Evolutionary conservation across 2,888 invertebrate genomes (phyloP), one percentile per base, ranked within the genome.

Genomic region (Microplitis manilae): DNA sequence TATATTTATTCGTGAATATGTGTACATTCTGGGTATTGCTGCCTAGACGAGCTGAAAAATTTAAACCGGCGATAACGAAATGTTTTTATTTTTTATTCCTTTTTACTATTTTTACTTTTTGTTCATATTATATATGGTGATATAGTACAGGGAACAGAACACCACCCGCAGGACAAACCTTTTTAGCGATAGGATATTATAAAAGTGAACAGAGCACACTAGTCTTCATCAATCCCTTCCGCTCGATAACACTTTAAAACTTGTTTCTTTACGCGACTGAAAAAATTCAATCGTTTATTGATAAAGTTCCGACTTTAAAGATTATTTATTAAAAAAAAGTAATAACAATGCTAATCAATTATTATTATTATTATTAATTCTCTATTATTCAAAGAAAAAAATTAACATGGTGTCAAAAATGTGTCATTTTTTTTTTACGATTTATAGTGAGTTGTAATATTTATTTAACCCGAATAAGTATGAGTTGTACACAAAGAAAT

Each of bases 241-340:
- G 17, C 50, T 65, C 65, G 73, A 73, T 73, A 50, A 50, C 8
- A 41, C 73, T 73, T 40, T 50, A 41, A 65, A 73, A 50, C 41
- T 73, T 40, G 20, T 73, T 73, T 73, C 73, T 73, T 65, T 73
- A 41, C 65, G 7, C 50, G 40, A 64, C 59, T 30, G 59, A 62
- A 73, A 73, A 13, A 50, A 50, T 13, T 50, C 50, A 50, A 73
- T 64, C 73, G 30, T 64, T 64, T 20, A 73, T 73, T 65, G 64
- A 62, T 60, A 72, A 72, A 72, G 60, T 62, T 30, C 9, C 17
- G 8, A 30, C 69, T 9, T 6, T 41, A 30, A 30, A 30, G 4
- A 30, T 30, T 30, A 30, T 20, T 20, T 20, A 1, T 20, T 1
- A 20, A 20, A 20, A 20, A 20, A 20, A 20, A 20, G 20, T 20